Percentiles rank a stretch among this genome's conserved stretches.
phyloP scores from a whole-genome alignment of 1,140 invertebrate genomes.

The Drosophila rufa region DNA sequence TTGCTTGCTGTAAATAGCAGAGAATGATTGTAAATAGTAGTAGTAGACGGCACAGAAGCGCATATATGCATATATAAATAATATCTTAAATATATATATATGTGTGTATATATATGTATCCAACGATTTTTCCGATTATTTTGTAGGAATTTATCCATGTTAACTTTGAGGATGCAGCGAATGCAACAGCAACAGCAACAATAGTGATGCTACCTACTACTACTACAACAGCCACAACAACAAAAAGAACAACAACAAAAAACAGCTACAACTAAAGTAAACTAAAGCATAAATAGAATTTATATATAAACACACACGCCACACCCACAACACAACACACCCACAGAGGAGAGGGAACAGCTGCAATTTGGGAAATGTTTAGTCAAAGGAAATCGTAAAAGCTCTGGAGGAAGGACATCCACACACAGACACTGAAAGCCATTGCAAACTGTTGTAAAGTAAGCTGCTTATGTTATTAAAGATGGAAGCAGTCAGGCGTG shows the following conservation, averaged over 20 bases:
- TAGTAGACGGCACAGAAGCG: slow-evolving; percentile 39
- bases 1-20: slow-evolving; percentile 59
- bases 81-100: slow-evolving; percentile 17
- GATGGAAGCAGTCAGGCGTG: slow-evolving; percentile 6
- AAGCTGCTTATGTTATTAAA: slow-evolving; percentile 61
- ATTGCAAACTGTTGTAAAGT: slow-evolving; percentile 52
- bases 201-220: slow-evolving; percentile 59
- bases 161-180: slow-evolving; percentile 83
- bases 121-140: slow-evolving; percentile 65
- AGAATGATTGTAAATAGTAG: slow-evolving; percentile 61
- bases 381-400: slow-evolving; percentile 50
- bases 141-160: slow-evolving; percentile 85
- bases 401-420: slow-evolving; percentile 40
- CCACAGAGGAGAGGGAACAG: slow-evolving; percentile 5
- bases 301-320: slow-evolving; percentile 50
- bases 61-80: slow-evolving; percentile 12
- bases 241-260: slow-evolving; percentile 45
- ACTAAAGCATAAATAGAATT: slow-evolving; percentile 70
- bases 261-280: slow-evolving; percentile 57
- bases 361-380: slow-evolving; percentile 54
- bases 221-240: slow-evolving; percentile 50
- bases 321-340: too few species aligned
- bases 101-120: slow-evolving; percentile 9
- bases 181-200: slow-evolving; percentile 24
- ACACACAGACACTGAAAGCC: slow-evolving; percentile 11